Conservation (phyloP, 2,888 invertebrate genomes). For the Thecophora atra region DNA sequence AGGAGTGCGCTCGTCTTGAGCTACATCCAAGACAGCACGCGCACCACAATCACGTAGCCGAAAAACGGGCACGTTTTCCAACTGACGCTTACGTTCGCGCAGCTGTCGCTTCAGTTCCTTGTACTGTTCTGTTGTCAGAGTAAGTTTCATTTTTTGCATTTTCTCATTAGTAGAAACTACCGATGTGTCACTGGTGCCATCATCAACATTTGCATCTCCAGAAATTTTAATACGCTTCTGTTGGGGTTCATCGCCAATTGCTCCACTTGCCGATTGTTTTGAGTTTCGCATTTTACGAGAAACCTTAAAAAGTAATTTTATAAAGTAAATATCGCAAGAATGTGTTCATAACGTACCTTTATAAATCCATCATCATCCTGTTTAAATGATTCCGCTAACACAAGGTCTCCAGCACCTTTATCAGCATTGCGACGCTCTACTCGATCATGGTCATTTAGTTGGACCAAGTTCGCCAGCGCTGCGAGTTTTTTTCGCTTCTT, state of each 20-base stretch:
- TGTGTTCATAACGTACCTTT: slow-evolving; percentile 42
- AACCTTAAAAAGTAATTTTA: slow-evolving; percentile 38
- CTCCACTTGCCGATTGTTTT: slow-evolving; percentile 34
- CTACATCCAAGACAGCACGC: slow-evolving; percentile 70
- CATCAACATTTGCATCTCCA: slow-evolving; percentile 41
- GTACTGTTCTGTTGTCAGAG: slow-evolving; percentile 56
- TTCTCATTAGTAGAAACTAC: slow-evolving; percentile 39
- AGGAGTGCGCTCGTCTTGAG: slow-evolving; percentile 73
- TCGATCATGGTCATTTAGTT: slow-evolving; percentile 72
- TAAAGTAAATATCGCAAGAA: not conserved
- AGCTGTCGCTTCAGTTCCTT: slow-evolving; percentile 67
- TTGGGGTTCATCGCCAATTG: slow-evolving; percentile 46
- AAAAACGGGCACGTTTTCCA: slow-evolving; percentile 70
- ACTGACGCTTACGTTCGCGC: slow-evolving; percentile 66
- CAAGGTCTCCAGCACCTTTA: not conserved
- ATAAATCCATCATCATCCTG: slow-evolving; percentile 49
- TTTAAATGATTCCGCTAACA: not conserved
- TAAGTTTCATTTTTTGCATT: slow-evolving; percentile 45
- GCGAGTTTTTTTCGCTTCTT: slow-evolving; percentile 74
- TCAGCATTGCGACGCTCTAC: slow-evolving; percentile 46
- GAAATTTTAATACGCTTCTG: slow-evolving; percentile 44
- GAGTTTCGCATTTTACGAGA: slow-evolving; percentile 48
- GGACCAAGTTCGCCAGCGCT: slow-evolving; percentile 71
- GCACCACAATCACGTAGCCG: slow-evolving; percentile 74
- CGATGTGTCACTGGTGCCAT: slow-evolving; percentile 44